Percentiles rank a stretch among this genome's conserved stretches.
Evolutionary conservation across 92 coral and sea anemone species (phyloP).

Genomic region (Siderastrea radians): DNA sequence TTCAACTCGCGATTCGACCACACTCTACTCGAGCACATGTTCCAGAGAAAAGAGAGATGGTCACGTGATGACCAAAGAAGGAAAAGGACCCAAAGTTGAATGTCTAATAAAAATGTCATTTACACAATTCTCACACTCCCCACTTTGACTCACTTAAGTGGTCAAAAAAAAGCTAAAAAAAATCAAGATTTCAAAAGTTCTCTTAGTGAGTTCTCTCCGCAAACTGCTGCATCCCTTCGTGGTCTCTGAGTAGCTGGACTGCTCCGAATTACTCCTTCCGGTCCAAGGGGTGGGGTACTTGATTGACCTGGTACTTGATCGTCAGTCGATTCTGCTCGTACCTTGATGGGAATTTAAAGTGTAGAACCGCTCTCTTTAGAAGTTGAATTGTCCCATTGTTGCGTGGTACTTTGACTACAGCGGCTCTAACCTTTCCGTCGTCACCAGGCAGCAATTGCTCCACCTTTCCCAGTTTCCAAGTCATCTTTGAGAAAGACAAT

Average conservation of each 20-base stretch:
- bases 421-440: slow-evolving; percentile 47
- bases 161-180: background rate
- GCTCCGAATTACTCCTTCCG: background rate
- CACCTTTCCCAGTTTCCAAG: slow-evolving; percentile 64
- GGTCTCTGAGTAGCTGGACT: slow-evolving; percentile 12
- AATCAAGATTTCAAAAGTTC: background rate
- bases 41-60: no score
- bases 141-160: slow-evolving; percentile 3
- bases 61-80: no score
- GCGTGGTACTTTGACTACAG: slow-evolving; percentile 26
- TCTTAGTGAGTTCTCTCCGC: slow-evolving; percentile 36
- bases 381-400: slow-evolving; percentile 5
- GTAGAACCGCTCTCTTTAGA: slow-evolving; percentile 40
- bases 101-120: no score
- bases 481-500: slow-evolving; percentile 48
- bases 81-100: no score
- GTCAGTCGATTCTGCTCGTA: slow-evolving; percentile 25
- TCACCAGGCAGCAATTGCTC: slow-evolving; percentile 41
- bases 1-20: no score
- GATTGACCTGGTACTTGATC: background rate
- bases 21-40: no score
- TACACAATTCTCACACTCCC: background rate
- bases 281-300: background rate
- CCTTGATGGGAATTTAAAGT: slow-evolving; percentile 41
- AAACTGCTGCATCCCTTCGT: slow-evolving; percentile 42